These are phyloP conservation scores for Eretmodus cyanostictus DNA, from an alignment of 2,113 vertebrate species.

Conservation along the genomic window DNA sequence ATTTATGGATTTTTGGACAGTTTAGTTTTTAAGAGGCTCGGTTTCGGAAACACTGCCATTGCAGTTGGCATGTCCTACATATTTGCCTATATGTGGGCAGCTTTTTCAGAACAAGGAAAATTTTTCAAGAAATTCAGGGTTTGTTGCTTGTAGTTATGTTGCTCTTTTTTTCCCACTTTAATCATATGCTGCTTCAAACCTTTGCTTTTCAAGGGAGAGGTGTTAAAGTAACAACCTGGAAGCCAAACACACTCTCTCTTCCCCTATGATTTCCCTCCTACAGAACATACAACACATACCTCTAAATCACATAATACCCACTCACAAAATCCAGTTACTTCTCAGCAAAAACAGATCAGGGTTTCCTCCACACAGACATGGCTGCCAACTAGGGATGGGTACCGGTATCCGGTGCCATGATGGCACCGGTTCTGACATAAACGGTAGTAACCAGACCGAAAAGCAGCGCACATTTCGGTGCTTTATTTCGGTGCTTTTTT, in stretches of 20 bases:
- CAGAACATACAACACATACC: not conserved
- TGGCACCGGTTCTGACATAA: too few relatives aligned
- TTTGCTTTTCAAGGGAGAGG: not conserved
- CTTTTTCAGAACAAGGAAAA: not conserved
- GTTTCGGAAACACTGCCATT: not conserved
- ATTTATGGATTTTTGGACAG: not conserved
- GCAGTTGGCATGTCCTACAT: not conserved
- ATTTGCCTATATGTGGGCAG: not conserved
- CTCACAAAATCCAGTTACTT: not conserved
- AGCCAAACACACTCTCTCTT: not conserved
- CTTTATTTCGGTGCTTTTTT: too few relatives aligned
- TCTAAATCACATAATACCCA: not conserved
- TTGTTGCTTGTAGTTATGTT: not conserved
- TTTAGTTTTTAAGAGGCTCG: not conserved
- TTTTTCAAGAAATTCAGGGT: not conserved
- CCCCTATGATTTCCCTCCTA: slow-evolving; percentile 9
- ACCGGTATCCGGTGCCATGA: too few relatives aligned
- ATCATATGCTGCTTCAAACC: not conserved
- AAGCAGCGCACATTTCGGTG: too few relatives aligned
- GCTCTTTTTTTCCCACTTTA: not conserved
- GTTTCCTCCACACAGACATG: not conserved
- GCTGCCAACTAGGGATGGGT: not conserved
- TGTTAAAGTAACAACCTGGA: not conserved
- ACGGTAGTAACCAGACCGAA: too few relatives aligned
- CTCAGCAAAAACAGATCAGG: not conserved